Base-by-base conservation (phyloP, 2,888 invertebrate genomes). In the Netelia melanura region DNA sequence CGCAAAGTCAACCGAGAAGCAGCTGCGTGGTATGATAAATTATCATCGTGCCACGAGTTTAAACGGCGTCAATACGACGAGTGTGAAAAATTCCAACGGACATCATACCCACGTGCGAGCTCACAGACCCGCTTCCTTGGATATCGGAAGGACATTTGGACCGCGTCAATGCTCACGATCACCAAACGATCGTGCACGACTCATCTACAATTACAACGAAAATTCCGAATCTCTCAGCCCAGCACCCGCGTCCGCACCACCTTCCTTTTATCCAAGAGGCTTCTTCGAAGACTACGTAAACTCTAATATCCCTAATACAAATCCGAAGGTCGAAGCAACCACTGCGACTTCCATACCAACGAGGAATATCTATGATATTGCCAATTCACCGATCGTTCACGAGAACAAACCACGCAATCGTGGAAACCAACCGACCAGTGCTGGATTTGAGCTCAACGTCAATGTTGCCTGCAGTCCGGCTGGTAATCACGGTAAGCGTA, bases 401-500 rank as follows among this genome's bases (percentile, higher is more conserved):
- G 79, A 81, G 14, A 81, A 70, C 75, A 82, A 75, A 25, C 56
- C 76, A 61, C 67, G 81, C n/a, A 95, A 94, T 86, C 68, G 78
- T 65, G 76, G 65, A 64, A 91, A 48, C 89, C 81, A 90, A 65
- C 9, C 91, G 92, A 38, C 52, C 67, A 76, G 76, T 61, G 56
- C 91, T 87, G 91, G 93, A 88, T 92, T 92, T 88, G 90, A 92
- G 88, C 89, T 93, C 82, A 92, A 91, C 86, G 91, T 91, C 80
- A 92, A 92, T 87, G 91, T 92, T 83, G 91, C 92, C 67, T 91
- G 91, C 86, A 92, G 88, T 75, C 91, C 92, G 71, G 89, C 90
- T 81, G 88, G 90, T 77, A 91, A 90, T 88, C 91, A 88, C 87
- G 91, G 92, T 93, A 89, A 84, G 86, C 68, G 43, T 23, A 0